phyloP scores from a whole-genome alignment of 2,888 invertebrate genomes.

The Gasteruption jaculator region DNA sequence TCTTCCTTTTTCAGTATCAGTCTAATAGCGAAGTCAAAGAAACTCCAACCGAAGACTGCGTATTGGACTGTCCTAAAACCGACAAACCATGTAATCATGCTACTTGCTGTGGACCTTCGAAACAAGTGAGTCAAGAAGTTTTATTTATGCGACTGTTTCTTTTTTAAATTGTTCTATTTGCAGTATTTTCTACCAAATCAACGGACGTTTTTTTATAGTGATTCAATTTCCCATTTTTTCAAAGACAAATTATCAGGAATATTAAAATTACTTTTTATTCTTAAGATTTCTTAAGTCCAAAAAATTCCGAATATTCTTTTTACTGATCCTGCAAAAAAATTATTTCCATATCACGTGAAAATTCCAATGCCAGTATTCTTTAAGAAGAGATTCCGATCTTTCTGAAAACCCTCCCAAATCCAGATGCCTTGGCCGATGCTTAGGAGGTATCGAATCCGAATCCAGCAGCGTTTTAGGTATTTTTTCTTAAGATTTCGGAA shows the following conservation, averaged over 20 bases:
- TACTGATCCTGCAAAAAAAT: too few relatives aligned
- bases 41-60: constrained; percentile 64
- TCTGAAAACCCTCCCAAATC: constrained; percentile 27
- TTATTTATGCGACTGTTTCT: constrained; percentile 12
- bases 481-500: too few relatives aligned
- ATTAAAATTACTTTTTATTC: constrained; percentile 3
- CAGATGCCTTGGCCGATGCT: constrained; percentile 38
- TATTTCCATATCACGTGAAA: too few relatives aligned
- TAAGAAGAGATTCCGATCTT: too few relatives aligned
- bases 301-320: too few relatives aligned
- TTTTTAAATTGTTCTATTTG: constrained; percentile 5
- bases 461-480: constrained; percentile 38
- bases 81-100: constrained; percentile 79
- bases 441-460: constrained; percentile 39
- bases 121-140: constrained; percentile 57
- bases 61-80: constrained; percentile 82
- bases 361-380: too few relatives aligned
- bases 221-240: neutral
- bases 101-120: constrained; percentile 83
- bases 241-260: neutral
- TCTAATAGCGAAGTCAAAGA: constrained; percentile 51
- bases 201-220: constrained; percentile 43
- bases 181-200: constrained; percentile 37
- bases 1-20: constrained; percentile 44
- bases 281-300: neutral